Evolutionary conservation across 2,888 invertebrate species (phyloP).

Genomic region (Stramonita haemastoma): DNA sequence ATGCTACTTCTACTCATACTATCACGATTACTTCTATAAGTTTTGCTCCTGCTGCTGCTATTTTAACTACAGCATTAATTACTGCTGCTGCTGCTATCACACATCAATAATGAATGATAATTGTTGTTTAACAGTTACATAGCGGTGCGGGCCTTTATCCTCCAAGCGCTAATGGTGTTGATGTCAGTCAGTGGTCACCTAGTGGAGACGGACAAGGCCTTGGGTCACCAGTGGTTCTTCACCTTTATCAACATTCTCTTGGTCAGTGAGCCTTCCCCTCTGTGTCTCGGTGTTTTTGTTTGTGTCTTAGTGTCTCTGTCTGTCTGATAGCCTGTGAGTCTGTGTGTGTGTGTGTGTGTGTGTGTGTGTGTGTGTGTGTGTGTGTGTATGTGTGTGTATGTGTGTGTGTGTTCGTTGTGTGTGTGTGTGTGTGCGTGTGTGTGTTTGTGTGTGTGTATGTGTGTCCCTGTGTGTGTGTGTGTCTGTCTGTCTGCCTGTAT

Average conservation of each 20-base stretch:
- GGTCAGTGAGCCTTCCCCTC: slow-evolving; percentile 21
- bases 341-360: neutral
- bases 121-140: neutral
- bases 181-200: slow-evolving; percentile 33
- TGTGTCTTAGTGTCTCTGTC: neutral
- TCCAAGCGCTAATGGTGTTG: slow-evolving; percentile 25
- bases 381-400: neutral
- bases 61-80: no score
- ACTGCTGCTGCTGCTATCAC: no score
- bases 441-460: no score
- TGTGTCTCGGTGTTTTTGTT: no score
- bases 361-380: no score
- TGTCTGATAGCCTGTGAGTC: neutral
- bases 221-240: slow-evolving; percentile 28
- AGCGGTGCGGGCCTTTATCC: slow-evolving; percentile 20
- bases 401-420: neutral
- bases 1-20: no score
- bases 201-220: neutral
- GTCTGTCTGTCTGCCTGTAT: no score
- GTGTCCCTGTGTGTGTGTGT: no score
- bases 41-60: no score
- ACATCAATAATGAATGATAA: no score
- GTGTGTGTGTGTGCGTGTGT: no score
- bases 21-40: no score
- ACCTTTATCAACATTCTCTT: slow-evolving; percentile 1